phyloP scores from a whole-genome alignment of 1,140 invertebrate species.

The Apolygus lucorum region DNA sequence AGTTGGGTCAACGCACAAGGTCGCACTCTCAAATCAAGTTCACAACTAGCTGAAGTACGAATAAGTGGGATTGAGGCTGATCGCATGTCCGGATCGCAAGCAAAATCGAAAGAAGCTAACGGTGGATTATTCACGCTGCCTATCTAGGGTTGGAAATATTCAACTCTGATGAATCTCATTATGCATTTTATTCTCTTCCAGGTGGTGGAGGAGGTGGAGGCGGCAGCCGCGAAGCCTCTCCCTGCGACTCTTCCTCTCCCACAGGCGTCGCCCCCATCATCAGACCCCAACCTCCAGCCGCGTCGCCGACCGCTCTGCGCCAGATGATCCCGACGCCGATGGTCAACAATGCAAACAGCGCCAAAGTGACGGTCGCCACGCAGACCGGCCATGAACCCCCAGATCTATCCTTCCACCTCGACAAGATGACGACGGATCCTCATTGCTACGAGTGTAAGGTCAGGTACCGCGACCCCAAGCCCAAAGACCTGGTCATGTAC shows the following conservation, averaged over 20 bases:
- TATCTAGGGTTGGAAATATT: too few relatives aligned
- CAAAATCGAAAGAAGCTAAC: too few relatives aligned
- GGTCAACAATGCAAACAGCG: slow-evolving; percentile 10
- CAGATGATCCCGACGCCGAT: slow-evolving; percentile 14
- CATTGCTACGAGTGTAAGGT: slow-evolving; percentile 90
- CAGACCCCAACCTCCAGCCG: not conserved
- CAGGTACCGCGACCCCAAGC: slow-evolving; percentile 79
- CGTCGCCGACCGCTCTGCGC: slow-evolving; percentile 7
- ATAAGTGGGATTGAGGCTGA: too few relatives aligned
- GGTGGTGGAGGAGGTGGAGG: slow-evolving; percentile 2
- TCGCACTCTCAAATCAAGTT: too few relatives aligned
- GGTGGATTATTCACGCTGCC: too few relatives aligned
- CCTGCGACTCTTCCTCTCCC: slow-evolving; percentile 39
- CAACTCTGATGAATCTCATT: too few relatives aligned
- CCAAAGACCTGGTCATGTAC: slow-evolving; percentile 87
- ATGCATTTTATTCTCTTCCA: too few relatives aligned
- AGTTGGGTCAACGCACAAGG: too few relatives aligned
- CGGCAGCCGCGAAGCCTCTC: slow-evolving; percentile 49
- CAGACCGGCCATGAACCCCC: slow-evolving; percentile 69
- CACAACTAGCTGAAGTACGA: too few relatives aligned
- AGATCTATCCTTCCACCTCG: slow-evolving; percentile 56
- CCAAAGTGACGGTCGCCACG: slow-evolving; percentile 65
- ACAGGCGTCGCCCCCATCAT: slow-evolving; percentile 19
- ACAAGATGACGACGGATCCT: slow-evolving; percentile 68
- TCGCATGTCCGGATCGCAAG: too few relatives aligned